These are phyloP conservation scores for Drosophila fulvimacula DNA, from an alignment of 2,888 invertebrate genomes.

Conservation along the genomic window DNA sequence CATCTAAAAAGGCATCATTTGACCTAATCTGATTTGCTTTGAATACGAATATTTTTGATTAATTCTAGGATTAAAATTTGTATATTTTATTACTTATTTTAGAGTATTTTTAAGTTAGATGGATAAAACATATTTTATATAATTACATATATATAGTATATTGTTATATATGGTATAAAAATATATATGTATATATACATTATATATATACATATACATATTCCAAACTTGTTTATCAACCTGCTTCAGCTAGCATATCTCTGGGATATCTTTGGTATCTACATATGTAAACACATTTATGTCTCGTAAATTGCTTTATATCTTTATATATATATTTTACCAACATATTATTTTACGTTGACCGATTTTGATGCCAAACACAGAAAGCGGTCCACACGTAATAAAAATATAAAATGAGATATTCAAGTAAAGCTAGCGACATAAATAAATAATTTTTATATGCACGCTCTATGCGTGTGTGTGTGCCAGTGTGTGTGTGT, in stretches of 20 bases:
- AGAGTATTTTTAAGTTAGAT: too few relatives aligned
- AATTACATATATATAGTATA: too few relatives aligned
- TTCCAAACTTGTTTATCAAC: too few relatives aligned
- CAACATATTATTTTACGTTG: conserved; percentile 23
- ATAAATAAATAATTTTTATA: conserved; percentile 70
- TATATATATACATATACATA: too few relatives aligned
- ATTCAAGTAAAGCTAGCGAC: conserved; percentile 48
- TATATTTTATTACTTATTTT: too few relatives aligned
- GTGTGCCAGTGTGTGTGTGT: conserved; percentile 11
- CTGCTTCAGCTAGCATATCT: not conserved
- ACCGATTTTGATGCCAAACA: conserved; percentile 43
- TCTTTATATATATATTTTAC: conserved; percentile 19
- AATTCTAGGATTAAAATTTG: too few relatives aligned
- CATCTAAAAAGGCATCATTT: too few relatives aligned
- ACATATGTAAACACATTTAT: conserved; percentile 3
- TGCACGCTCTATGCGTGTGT: conserved; percentile 20
- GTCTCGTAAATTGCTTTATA: conserved; percentile 1
- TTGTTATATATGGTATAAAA: too few relatives aligned
- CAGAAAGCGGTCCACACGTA: conserved; percentile 32
- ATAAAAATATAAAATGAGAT: conserved; percentile 62
- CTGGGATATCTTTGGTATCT: not conserved
- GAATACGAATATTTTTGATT: not conserved
- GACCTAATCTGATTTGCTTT: not conserved
- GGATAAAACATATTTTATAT: too few relatives aligned
- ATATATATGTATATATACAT: too few relatives aligned